These are phyloP conservation scores for Apostichopus parvimensis DNA, from an alignment of 35 echinoderm and acorn worm genomes.

Conservation along the genomic window DNA sequence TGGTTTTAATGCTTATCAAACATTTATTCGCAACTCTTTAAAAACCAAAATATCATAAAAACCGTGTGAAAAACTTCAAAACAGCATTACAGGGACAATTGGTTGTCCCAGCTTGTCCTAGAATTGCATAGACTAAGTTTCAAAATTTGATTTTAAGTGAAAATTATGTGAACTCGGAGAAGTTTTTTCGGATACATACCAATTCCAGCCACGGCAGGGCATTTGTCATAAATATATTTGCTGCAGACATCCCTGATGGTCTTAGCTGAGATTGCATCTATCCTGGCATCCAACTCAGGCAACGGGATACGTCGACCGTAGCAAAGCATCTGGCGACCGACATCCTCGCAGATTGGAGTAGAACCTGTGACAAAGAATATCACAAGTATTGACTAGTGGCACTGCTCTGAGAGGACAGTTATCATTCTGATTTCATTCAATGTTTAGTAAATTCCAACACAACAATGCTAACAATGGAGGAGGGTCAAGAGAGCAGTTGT, in stretches of 20 bases:
- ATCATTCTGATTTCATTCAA: no score
- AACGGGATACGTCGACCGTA: conserved; percentile 91
- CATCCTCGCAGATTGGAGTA: conserved; percentile 97
- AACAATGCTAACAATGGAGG: no score
- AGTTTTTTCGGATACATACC: conserved; percentile 55
- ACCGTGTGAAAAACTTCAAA: neutral
- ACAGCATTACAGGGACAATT: neutral
- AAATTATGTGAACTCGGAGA: neutral
- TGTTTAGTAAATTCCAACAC: no score
- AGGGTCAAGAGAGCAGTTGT: no score
- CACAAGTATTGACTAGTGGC: no score
- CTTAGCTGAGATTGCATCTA: conserved; percentile 89
- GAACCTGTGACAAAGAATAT: conserved; percentile 57
- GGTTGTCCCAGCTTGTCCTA: neutral
- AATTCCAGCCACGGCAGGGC: conserved; percentile 90
- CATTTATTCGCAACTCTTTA: no score
- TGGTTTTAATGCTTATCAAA: no score
- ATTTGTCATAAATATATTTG: conserved; percentile 96
- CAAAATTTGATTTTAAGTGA: no score
- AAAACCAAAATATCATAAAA: neutral
- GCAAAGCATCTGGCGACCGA: conserved; percentile 91
- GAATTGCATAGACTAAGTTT: neutral
- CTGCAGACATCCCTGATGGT: conserved; percentile 90
- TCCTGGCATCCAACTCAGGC: conserved; percentile 92
- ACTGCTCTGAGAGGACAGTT: no score